Evolutionary conservation across 2,888 invertebrate genomes (phyloP).

Genomic region (Sepiola atlantica): DNA sequence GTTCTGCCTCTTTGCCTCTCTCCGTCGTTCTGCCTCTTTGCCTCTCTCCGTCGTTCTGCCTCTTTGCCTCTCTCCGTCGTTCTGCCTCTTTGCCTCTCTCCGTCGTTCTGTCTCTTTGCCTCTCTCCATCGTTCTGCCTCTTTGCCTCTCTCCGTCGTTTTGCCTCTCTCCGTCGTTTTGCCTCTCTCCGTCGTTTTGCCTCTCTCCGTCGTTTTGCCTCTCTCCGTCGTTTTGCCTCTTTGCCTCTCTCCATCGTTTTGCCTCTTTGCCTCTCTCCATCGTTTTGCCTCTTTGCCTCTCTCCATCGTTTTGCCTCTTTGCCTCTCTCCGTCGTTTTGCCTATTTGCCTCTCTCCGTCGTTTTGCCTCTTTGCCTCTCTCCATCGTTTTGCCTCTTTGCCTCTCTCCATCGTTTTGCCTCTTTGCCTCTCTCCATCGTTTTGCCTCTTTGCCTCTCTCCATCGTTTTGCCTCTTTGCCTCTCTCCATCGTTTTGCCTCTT

Average conservation of each 20-base stretch:
- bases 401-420: too few relatives aligned
- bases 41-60: neutral
- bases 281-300: neutral
- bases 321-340: slow-evolving; percentile 51
- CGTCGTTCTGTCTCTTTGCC: neutral
- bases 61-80: neutral
- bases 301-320: neutral
- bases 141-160: neutral
- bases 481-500: neutral
- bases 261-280: neutral
- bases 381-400: too few relatives aligned
- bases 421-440: too few relatives aligned
- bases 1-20: neutral
- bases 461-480: neutral
- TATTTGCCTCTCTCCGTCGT: neutral
- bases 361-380: neutral
- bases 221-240: too few relatives aligned
- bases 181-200: neutral
- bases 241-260: neutral
- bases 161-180: neutral
- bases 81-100: neutral
- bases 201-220: neutral
- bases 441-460: neutral
- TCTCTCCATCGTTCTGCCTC: neutral
- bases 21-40: neutral